Base-by-base conservation (phyloP, 1,140 invertebrate genomes). In the Catajapyx aquilonaris region DNA sequence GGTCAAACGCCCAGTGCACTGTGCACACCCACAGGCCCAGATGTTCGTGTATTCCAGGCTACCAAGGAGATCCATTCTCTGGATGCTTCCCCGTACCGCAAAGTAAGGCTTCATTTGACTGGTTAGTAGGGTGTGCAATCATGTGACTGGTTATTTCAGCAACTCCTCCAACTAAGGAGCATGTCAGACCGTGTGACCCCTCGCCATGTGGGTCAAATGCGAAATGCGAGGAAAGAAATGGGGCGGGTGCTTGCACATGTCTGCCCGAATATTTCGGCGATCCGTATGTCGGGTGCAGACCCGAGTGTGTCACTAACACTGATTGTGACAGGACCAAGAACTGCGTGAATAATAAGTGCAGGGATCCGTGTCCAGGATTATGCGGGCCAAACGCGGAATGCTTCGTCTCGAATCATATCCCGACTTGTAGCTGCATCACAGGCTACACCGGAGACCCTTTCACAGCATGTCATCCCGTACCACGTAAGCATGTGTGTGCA, bases 301-400 rank as follows among this genome's bases (percentile, higher is more conserved):
- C 78, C 18, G 76, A 81, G 53, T 84, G n/a, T n/a, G n/a, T 79
- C 54, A 53, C 65, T 2, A 72, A 77, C 47, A 68, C 67, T 1
- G 76, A 80, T 48, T 81, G 76, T 52, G 57, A 71, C 5, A 61
- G 71, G 13, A 71, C 74, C 48, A 67, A 59, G 44, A 71, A 73
- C 13, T 79, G 76, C 46, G 65, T 73, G 36, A 61, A 66, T 46
- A 65, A 68, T 43, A 75, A 73, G 51, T 81, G 76, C 47, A 59
- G 68, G 36, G 69, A 79, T 53, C 75, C 76, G 10, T 81, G 76
- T 48, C 68, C 69, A 2, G 74, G 74, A 39, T 68, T 65, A 18
- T 77, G 74, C 52, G 81, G 79, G 28, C 50, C 54, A 15, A 84
- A 85, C 55, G 69, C 81, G 5, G 62, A 73, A 45, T 87, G 81